Conservation (phyloP, 1,140 invertebrate genomes). For the Micrasema longulum region DNA sequence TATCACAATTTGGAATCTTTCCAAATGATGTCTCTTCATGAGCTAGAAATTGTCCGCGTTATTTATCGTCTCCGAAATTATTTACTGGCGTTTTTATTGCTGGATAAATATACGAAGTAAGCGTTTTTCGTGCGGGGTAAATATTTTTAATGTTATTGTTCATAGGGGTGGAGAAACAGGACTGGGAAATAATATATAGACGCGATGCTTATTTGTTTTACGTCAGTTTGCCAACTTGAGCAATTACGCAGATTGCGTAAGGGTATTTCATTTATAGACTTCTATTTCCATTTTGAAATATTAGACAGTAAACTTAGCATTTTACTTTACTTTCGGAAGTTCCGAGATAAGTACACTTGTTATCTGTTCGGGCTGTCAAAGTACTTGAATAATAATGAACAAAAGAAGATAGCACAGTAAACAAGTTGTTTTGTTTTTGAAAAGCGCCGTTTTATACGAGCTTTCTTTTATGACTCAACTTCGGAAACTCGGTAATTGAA, state of each 20-base stretch:
- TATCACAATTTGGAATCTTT: slow-evolving; percentile 25
- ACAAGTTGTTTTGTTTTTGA: slow-evolving; percentile 38
- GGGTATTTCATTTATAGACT: slow-evolving; percentile 51
- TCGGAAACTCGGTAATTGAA: slow-evolving; percentile 33
- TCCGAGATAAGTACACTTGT: slow-evolving; percentile 43
- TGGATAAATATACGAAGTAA: slow-evolving; percentile 45
- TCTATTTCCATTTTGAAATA: slow-evolving; percentile 47
- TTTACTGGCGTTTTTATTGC: slow-evolving; percentile 52
- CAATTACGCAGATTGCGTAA: slow-evolving; percentile 54
- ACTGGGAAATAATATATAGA: not conserved
- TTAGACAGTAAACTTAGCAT: slow-evolving; percentile 45
- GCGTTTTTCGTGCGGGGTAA: slow-evolving; percentile 41
- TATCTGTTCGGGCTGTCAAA: slow-evolving; percentile 38
- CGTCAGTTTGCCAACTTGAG: slow-evolving; percentile 51
- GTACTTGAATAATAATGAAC: slow-evolving; percentile 40
- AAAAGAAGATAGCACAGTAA: slow-evolving; percentile 29
- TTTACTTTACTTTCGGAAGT: slow-evolving; percentile 42
- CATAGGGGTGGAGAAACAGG: not conserved
- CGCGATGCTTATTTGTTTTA: slow-evolving; percentile 52
- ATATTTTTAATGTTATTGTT: slow-evolving; percentile 50
- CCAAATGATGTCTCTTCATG: slow-evolving; percentile 19
- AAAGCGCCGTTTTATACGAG: slow-evolving; percentile 36
- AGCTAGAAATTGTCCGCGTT: slow-evolving; percentile 47
- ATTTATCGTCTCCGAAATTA: slow-evolving; percentile 49
- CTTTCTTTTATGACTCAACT: slow-evolving; percentile 35